These are phyloP conservation scores for Metaphire vulgaris DNA, from an alignment of 1,140 invertebrate genomes.

Conservation along the genomic window DNA sequence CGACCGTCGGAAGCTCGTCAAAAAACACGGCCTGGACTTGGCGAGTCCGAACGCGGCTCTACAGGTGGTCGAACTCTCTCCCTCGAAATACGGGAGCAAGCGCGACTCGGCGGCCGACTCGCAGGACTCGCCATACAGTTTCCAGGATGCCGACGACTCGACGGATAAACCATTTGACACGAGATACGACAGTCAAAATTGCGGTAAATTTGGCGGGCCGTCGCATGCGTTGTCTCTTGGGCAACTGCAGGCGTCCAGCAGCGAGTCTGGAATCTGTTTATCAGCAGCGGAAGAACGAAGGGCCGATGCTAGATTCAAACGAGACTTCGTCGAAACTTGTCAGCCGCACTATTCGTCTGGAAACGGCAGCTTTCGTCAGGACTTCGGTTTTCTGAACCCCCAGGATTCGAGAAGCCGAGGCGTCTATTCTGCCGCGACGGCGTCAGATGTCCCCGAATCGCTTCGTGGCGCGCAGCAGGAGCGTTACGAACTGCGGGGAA, in stretches of 20 bases:
- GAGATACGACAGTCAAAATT: neutral
- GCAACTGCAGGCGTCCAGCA: neutral
- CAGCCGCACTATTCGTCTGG: no score
- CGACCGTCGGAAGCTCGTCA: constrained; percentile 20
- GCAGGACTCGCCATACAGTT: constrained; percentile 24
- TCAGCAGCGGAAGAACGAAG: neutral
- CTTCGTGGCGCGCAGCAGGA: neutral
- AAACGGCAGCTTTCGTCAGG: no score
- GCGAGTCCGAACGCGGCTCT: constrained; percentile 17
- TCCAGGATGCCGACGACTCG: constrained; percentile 34
- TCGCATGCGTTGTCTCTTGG: constrained; percentile 9
- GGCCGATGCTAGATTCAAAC: neutral
- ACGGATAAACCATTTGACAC: neutral
- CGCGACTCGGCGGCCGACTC: constrained; percentile 34
- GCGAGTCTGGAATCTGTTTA: neutral
- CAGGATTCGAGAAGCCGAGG: no score
- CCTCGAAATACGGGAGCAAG: constrained; percentile 37
- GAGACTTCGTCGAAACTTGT: no score
- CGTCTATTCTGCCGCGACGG: no score
- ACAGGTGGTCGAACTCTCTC: constrained; percentile 29
- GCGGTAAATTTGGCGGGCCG: neutral
- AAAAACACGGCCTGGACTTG: constrained; percentile 27
- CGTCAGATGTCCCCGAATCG: neutral
- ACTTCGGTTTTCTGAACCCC: no score
- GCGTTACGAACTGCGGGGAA: no score